These are phyloP conservation scores for Hormaphis cornu DNA, from an alignment of 1,140 invertebrate species.

Conservation along the genomic window DNA sequence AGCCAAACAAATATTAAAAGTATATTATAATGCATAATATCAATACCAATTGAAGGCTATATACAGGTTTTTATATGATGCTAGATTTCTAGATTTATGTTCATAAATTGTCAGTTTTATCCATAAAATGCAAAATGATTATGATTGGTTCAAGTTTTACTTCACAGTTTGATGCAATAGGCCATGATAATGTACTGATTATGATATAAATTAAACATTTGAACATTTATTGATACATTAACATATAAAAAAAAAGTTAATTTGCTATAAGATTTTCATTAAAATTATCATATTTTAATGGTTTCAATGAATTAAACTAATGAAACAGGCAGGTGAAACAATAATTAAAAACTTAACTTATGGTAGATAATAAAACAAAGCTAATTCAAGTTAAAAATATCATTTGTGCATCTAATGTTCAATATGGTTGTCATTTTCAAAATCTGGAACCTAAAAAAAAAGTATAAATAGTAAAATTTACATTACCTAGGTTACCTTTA, in stretches of 20 bases:
- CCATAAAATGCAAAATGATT: too few species aligned
- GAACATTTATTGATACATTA: not conserved
- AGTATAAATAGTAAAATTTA: not conserved
- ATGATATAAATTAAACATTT: not conserved
- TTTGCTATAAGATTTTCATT: not conserved
- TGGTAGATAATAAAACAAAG: not conserved
- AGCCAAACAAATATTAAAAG: too few species aligned
- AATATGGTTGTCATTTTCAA: constrained; percentile 8
- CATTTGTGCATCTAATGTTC: not conserved
- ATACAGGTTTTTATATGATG: too few species aligned
- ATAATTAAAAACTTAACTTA: not conserved
- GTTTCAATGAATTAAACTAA: not conserved
- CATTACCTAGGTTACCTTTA: too few species aligned
- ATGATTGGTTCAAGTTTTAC: too few species aligned
- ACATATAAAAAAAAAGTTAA: not conserved
- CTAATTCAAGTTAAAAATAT: not conserved
- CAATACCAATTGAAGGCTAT: too few species aligned
- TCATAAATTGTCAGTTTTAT: too few species aligned
- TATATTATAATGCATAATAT: too few species aligned
- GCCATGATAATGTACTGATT: not conserved
- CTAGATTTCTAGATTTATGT: too few species aligned
- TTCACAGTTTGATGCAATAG: too few species aligned
- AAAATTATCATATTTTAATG: not conserved
- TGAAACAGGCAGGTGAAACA: not conserved
- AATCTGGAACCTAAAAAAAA: constrained; percentile 14